Evolutionary conservation across 2,113 vertebrate genomes (phyloP), one percentile per base, ranked within the genome.

Genomic region (Kryptolebias marmoratus): DNA sequence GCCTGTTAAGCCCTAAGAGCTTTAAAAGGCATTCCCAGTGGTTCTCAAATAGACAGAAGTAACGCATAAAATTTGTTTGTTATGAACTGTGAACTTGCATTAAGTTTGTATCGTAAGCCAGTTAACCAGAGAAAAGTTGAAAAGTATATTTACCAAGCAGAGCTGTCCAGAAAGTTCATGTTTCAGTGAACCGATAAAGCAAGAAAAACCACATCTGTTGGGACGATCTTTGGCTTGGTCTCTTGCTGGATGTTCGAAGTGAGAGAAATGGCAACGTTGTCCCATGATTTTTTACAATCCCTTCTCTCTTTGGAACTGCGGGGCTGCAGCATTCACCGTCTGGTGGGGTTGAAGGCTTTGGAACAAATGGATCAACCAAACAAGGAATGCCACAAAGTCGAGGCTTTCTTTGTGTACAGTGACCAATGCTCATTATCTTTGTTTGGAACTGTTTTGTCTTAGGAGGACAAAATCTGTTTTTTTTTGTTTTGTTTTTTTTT

Each of bases 391-490:
- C 72, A 60, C 39, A 10, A 55, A 70, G 56, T 64, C 16, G 47
- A 53, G 65, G 76, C 88, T 88, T 71, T 88, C 85, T 88, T 77
- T 88, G 81, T 91, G 85, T 90, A 89, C 86, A 84, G 83, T 87
- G 91, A 91, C 90, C 90, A 91, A 90, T 30, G 32, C 80, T 90
- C 84, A 83, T 90, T 78, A 57, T 86, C 81, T 76, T 85, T 45
- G 58, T 83, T 87, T 75, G 6, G 22, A 85, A 84, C 56, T 68
- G 75, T 79, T 88, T 87, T 70, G 73, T 90, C 82, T 88, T 77
- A 73, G 31, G 56, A 60, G 58, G 39, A 60, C 58, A 27, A 84
- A 71, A 81, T 79, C 80, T 78, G 61, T 57, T 47, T 56, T 79
- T 69, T 45, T 67, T 64, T 22, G 15, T 42, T 68, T 36, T 52